Evolutionary conservation across 2,888 invertebrate genomes (phyloP).

Genomic region (Bellardia pandia): DNA sequence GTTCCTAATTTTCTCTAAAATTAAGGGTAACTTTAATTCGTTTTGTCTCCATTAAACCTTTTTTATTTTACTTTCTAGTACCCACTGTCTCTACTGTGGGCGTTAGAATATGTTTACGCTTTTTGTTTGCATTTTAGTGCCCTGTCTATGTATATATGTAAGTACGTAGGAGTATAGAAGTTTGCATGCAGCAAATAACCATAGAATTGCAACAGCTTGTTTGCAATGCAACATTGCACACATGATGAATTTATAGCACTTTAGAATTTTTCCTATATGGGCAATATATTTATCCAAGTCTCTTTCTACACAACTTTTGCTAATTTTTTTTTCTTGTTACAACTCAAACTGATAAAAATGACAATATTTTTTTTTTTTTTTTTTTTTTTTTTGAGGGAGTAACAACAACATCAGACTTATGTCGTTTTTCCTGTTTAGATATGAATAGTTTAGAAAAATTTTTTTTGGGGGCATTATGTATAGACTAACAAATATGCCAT

Average conservation of each 20-base stretch:
- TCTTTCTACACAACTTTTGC: background rate
- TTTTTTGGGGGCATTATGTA: background rate
- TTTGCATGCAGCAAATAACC: constrained; percentile 58
- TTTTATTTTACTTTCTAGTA: background rate
- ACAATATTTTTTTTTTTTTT: constrained; percentile 62
- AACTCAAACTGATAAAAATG: constrained; percentile 67
- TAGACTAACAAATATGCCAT: constrained; percentile 48
- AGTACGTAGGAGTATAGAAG: background rate
- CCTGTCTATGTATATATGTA: background rate
- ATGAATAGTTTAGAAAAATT: constrained; percentile 33
- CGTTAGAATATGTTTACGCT: background rate
- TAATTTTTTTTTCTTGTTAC: constrained; percentile 19
- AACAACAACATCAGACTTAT: constrained; percentile 57
- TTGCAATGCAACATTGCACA: constrained; percentile 79
- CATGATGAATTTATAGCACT: constrained; percentile 83
- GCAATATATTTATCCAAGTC: constrained; percentile 70
- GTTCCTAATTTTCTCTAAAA: no score
- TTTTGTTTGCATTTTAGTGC: background rate
- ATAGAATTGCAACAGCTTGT: constrained; percentile 71
- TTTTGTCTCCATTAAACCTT: background rate
- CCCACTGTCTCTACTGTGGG: background rate
- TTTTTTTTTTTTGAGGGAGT: constrained; percentile 4
- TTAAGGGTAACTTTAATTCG: background rate
- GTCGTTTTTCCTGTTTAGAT: constrained; percentile 61
- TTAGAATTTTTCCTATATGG: constrained; percentile 79